A percentile compares a stretch with the other conserved stretches of the same genome.
Evolutionary conservation across 2,888 invertebrate genomes (phyloP).

Genomic region (Hetaerina titia): DNA sequence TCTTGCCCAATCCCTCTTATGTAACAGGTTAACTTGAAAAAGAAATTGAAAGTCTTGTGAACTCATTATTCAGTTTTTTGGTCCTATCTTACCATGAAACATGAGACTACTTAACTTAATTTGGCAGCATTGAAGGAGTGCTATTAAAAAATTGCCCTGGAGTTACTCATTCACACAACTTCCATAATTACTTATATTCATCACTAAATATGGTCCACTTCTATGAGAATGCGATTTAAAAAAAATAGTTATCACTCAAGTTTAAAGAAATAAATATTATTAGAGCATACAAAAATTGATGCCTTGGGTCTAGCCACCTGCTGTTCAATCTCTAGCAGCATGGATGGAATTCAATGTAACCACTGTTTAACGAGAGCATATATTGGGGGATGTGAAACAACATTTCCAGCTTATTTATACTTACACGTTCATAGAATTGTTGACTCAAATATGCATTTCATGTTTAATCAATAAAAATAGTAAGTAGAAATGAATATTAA

Average conservation of each 20-base stretch:
- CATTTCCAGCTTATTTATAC: not conserved
- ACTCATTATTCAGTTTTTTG: not conserved
- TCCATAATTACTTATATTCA: not conserved
- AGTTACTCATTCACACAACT: not conserved
- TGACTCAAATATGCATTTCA: too few species aligned
- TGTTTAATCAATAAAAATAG: too few species aligned
- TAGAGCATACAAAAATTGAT: not conserved
- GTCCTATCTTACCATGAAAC: not conserved
- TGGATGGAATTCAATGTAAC: not conserved
- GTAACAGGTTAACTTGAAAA: too few species aligned
- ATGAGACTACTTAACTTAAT: not conserved
- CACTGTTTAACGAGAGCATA: not conserved
- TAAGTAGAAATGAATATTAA: too few species aligned
- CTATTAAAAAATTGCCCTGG: not conserved
- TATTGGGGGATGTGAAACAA: not conserved
- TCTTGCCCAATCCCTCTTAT: too few species aligned
- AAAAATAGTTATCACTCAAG: not conserved
- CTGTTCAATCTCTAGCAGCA: not conserved
- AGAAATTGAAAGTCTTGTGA: too few species aligned
- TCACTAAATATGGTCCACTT: constrained; percentile 27
- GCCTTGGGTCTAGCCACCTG: not conserved
- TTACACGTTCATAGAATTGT: too few species aligned
- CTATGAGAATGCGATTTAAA: not conserved
- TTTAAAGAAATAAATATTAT: not conserved
- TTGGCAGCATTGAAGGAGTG: not conserved